Percentiles rank a stretch among this genome's conserved stretches.
Evolutionary conservation across 2,888 invertebrate genomes (phyloP).

Genomic region (Lypha dubia): DNA sequence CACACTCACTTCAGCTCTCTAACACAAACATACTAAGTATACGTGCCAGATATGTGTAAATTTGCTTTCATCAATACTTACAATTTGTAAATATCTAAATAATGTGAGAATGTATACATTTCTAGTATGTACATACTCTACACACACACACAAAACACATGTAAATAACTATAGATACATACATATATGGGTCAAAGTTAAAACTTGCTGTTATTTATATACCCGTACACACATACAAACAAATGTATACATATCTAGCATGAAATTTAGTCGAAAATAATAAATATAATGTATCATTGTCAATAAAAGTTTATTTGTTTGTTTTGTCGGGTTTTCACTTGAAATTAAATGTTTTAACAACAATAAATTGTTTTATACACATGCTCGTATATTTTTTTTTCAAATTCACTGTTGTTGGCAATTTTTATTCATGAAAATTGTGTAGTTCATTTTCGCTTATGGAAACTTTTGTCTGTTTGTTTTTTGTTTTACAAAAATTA

Average conservation of each 20-base stretch:
- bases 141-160: neutral
- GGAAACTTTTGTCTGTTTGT: neutral
- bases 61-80: constrained; percentile 22
- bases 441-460: no score
- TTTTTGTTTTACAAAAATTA: neutral
- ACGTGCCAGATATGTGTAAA: constrained; percentile 5
- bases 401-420: neutral
- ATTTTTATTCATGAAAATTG: neutral
- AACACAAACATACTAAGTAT: neutral
- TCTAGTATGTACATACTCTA: neutral
- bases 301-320: constrained; percentile 25
- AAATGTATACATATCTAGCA: no score
- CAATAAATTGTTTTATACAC: constrained; percentile 6
- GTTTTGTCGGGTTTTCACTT: constrained; percentile 12
- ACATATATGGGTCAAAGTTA: constrained; percentile 62
- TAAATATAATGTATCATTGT: constrained; percentile 30
- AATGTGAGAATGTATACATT: neutral
- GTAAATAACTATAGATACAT: neutral
- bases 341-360: constrained; percentile 17
- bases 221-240: neutral
- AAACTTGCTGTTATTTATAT: constrained; percentile 52
- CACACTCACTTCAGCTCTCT: neutral
- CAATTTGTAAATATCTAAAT: neutral
- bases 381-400: no score
- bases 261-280: constrained; percentile 36